Conservation (phyloP, 2,888 invertebrate genomes). For the Chalcis sispes region DNA sequence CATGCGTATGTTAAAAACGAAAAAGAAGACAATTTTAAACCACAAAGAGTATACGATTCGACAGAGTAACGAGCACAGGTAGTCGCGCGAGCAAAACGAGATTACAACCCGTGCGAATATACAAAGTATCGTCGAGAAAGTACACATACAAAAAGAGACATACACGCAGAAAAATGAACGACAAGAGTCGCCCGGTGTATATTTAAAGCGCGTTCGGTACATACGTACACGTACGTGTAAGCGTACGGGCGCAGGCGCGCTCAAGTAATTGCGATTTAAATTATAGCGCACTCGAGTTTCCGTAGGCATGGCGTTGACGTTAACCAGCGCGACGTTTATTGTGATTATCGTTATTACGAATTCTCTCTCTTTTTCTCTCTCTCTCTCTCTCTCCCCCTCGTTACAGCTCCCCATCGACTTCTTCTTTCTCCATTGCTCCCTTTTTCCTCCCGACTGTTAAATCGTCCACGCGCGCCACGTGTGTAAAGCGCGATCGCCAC, state of each 20-base stretch:
- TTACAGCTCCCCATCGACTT: not conserved
- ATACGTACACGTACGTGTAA: not conserved
- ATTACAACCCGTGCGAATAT: no score
- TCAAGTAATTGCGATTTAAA: slow-evolving; percentile 55
- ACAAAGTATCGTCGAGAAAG: no score
- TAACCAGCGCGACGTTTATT: slow-evolving; percentile 51
- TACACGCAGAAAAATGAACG: no score
- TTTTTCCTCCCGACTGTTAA: not conserved
- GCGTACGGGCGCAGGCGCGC: not conserved
- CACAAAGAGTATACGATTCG: no score
- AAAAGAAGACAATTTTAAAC: no score
- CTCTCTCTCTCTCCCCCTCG: not conserved
- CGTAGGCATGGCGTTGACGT: slow-evolving; percentile 50
- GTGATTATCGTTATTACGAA: slow-evolving; percentile 56
- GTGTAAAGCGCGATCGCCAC: slow-evolving; percentile 53
- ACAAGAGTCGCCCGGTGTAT: no score
- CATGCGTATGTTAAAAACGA: no score
- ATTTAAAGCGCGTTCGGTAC: no score
- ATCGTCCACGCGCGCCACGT: slow-evolving; percentile 34
- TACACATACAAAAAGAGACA: no score
- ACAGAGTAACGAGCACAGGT: no score
- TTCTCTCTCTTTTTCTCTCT: not conserved
- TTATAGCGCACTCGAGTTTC: slow-evolving; percentile 49
- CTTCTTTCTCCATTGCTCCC: not conserved
- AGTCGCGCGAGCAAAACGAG: no score